phyloP scores from a whole-genome alignment of 2,888 invertebrate genomes.

The Galerucella nymphaeae region DNA sequence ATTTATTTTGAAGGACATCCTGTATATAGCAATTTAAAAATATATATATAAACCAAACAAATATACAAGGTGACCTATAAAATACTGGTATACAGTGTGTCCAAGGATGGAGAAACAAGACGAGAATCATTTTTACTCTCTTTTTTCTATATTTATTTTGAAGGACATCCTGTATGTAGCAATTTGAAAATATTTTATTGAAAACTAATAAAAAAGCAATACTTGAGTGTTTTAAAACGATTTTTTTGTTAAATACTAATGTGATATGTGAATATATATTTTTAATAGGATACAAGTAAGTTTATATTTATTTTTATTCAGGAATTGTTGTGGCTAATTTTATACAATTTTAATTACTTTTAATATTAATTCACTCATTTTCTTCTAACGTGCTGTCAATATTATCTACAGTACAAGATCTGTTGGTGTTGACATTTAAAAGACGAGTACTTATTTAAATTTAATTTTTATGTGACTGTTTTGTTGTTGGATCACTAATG shows the following conservation, averaged over 20 bases:
- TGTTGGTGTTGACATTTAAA: neutral
- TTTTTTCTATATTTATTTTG: too few species aligned
- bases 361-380: neutral
- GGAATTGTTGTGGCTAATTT: neutral
- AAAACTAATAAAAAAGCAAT: conserved; percentile 22
- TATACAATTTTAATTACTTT: neutral
- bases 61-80: neutral
- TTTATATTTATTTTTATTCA: neutral
- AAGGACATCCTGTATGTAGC: neutral
- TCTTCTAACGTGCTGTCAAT: neutral
- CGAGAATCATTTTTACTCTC: too few species aligned
- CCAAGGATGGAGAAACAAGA: too few species aligned
- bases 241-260: conserved; percentile 5
- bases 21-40: conserved; percentile 1
- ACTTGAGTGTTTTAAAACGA: conserved; percentile 18
- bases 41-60: neutral
- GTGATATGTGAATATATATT: conserved; percentile 13
- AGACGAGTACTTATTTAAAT: too few species aligned
- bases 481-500: too few species aligned
- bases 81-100: too few species aligned
- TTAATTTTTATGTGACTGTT: too few species aligned
- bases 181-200: conserved; percentile 16
- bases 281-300: neutral
- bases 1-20: neutral
- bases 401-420: neutral